A percentile compares a stretch with the other conserved stretches of the same genome.
Evolutionary conservation across 2,113 vertebrate species (phyloP).

Genomic region (Tenebrosternarchus preto): DNA sequence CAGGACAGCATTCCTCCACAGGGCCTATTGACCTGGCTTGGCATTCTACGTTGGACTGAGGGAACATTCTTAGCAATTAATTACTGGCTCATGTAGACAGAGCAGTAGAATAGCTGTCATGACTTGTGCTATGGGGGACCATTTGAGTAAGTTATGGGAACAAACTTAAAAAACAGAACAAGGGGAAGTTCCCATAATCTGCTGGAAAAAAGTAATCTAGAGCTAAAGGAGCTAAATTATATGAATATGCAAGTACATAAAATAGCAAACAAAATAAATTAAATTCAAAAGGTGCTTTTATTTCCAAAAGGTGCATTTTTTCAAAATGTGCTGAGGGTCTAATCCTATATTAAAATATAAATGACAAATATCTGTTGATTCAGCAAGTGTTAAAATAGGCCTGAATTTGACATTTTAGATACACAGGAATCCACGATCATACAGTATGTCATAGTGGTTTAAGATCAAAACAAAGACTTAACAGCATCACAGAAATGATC

Average conservation of each 20-base stretch:
- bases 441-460: too few relatives aligned
- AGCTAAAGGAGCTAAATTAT: background rate
- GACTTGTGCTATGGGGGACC: constrained; percentile 62
- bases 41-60: constrained; percentile 65
- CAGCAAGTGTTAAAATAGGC: too few relatives aligned
- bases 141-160: constrained; percentile 55
- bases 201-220: background rate
- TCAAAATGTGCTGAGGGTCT: too few relatives aligned
- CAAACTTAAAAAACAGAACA: background rate
- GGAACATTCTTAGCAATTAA: constrained; percentile 67
- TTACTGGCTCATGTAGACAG: constrained; percentile 68
- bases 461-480: too few relatives aligned
- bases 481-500: too few relatives aligned
- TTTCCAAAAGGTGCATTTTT: too few relatives aligned
- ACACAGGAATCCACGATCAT: too few relatives aligned
- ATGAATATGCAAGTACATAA: background rate
- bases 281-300: background rate
- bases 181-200: background rate
- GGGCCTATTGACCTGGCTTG: constrained; percentile 72
- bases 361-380: too few relatives aligned
- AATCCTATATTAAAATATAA: too few relatives aligned
- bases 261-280: background rate
- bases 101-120: constrained; percentile 62
- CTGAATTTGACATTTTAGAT: too few relatives aligned
- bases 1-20: constrained; percentile 69